Base-by-base conservation (phyloP, 2,797 vertebrate genomes). In the Sebastolobus alascanus region DNA sequence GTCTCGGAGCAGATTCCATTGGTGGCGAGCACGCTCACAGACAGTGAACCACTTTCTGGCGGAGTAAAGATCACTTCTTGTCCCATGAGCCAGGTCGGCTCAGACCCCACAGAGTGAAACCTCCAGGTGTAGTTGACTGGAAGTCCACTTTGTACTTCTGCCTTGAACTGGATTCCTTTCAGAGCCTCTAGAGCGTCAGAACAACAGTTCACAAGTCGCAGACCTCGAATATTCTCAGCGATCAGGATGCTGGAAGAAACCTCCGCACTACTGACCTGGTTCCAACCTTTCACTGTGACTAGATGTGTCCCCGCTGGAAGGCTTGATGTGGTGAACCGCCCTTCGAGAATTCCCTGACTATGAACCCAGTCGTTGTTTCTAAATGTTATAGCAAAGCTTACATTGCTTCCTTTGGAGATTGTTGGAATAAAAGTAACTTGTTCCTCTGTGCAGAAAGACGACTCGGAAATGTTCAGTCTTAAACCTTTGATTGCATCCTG, bases 401-500 rank as follows among this genome's bases (percentile, higher is more conserved):
- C 92, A 16, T 94, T 84, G 40, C 90, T 96, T 84, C 96, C 96
- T 80, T 73, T 79, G n/a, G 90, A 88, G 14, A 96, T n/a, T 14
- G 59, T 75, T 38, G 94, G 82, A 52, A 9, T 88, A 79, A 96
- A 92, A 43, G 75, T 87, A 8, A 95, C 88, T 20, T 85, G 64
- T 43, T 96, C 87, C 0, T 77, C 83, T 1, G 61, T 84, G 70
- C 96, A 96, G n/a, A 92, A 18, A 3, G 84, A 74, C 13, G n/a
- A 67, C 61, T 85, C 83, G 55, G 90, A 95, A 29, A 86, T 70
- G 12, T 77, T 90, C 50, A 96, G 80, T 11, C 2, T 77, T 54
- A 97, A 84, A 50, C 88, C 95, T 75, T 86, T 54, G 40, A 97
- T 68, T 60, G 76, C 55, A 27, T 97, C 94, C 82, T 96, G 93